These are phyloP conservation scores for Cyprichromis sp. DNA, from an alignment of 2,113 vertebrate species.

Conservation along the genomic window DNA sequence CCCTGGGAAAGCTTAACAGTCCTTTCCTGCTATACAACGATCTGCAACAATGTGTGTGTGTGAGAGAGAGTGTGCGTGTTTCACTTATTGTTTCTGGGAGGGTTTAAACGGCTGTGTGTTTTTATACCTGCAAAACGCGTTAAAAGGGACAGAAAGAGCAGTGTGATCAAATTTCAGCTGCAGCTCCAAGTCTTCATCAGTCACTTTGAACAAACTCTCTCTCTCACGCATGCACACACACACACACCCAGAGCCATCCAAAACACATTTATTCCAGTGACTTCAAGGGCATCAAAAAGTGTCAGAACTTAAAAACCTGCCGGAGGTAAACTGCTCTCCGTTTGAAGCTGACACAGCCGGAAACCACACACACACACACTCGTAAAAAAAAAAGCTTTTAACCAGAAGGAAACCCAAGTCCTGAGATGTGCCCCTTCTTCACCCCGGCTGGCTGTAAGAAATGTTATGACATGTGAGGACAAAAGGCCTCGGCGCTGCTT, in stretches of 20 bases:
- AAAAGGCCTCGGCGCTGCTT: background rate
- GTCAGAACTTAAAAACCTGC: constrained; percentile 14
- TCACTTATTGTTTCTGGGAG: background rate
- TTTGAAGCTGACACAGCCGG: constrained; percentile 16
- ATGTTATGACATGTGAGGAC: constrained; percentile 47
- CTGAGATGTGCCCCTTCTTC: background rate
- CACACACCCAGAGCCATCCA: background rate
- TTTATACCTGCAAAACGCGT: constrained; percentile 11
- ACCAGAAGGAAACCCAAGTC: background rate
- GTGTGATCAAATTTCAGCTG: constrained; percentile 8
- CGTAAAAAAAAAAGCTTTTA: constrained; percentile 3
- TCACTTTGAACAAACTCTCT: constrained; percentile 9
- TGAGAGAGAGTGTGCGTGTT: background rate
- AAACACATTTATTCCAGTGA: constrained; percentile 10
- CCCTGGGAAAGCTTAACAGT: constrained; percentile 44
- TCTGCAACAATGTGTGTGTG: background rate
- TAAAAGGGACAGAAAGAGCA: background rate
- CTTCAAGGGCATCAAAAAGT: constrained; percentile 23
- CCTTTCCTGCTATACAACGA: constrained; percentile 52
- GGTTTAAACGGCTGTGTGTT: background rate
- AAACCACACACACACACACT: background rate
- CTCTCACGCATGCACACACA: background rate
- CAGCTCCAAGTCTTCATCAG: background rate
- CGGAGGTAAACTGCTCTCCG: constrained; percentile 2
- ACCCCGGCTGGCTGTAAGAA: background rate